Percentiles rank a stretch among this genome's conserved stretches.
These are phyloP conservation scores for Bombus confusus DNA, from an alignment of 1,140 invertebrate genomes.

Conservation along the genomic window DNA sequence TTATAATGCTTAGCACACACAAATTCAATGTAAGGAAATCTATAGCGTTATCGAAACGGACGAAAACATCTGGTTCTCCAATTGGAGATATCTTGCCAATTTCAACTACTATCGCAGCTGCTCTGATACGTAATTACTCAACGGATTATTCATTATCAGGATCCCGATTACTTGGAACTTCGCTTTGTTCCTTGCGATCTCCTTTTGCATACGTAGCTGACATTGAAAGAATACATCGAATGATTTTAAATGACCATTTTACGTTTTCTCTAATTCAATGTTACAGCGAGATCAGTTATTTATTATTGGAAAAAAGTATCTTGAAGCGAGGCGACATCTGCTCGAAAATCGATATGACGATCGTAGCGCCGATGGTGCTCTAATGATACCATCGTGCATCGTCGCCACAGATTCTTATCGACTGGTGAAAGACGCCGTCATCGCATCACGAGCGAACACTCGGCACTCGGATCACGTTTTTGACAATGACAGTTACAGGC, in stretches of 20 bases:
- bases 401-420: conserved; percentile 13
- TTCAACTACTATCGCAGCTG: not conserved
- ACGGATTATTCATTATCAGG: not conserved
- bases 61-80: not conserved
- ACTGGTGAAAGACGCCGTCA: not conserved
- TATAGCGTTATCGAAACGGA: not conserved
- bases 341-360: not conserved
- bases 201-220: not conserved
- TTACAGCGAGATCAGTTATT: not conserved
- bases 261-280: not conserved
- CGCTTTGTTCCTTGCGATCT: not conserved
- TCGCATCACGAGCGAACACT: not conserved
- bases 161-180: not conserved
- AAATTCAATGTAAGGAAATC: not conserved
- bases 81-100: not conserved
- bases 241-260: not conserved
- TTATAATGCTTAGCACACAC: too few species aligned
- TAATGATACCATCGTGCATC: not conserved
- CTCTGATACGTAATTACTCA: conserved; percentile 14
- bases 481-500: conserved; percentile 31
- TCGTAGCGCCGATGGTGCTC: not conserved
- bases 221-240: not conserved
- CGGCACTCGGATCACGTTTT: conserved; percentile 25
- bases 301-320: not conserved
- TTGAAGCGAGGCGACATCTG: not conserved